Evolutionary conservation across 1,140 invertebrate species (phyloP).

Genomic region (Caenorhabditis elegans): DNA sequence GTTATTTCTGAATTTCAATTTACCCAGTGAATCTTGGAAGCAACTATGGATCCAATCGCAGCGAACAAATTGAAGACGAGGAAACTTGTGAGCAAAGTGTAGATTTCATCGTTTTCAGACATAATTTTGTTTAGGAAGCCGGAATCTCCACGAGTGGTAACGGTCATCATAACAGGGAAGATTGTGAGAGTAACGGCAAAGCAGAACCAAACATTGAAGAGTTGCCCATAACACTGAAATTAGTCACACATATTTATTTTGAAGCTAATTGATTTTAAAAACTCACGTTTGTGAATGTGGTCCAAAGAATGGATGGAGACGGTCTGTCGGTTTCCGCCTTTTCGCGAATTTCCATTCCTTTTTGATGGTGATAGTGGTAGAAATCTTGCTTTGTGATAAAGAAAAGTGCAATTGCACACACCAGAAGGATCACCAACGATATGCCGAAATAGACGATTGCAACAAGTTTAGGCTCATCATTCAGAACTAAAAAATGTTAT

Average conservation of each 20-base stretch:
- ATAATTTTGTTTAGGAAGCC: not conserved
- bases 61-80: constrained; percentile 45
- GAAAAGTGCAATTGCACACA: constrained; percentile 25
- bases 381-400: constrained; percentile 30
- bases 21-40: constrained; percentile 40
- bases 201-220: constrained; percentile 44
- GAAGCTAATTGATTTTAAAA: not conserved
- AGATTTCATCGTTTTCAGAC: constrained; percentile 35
- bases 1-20: not conserved
- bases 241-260: not conserved
- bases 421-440: constrained; percentile 34
- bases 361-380: constrained; percentile 35
- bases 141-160: not conserved
- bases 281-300: constrained; percentile 9
- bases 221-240: constrained; percentile 41
- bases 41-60: constrained; percentile 31
- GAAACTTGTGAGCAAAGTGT: constrained; percentile 40
- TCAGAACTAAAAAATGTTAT: constrained; percentile 33
- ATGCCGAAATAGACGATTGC: constrained; percentile 43
- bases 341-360: constrained; percentile 12
- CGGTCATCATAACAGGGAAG: constrained; percentile 44
- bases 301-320: not conserved
- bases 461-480: not conserved
- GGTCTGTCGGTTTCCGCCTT: constrained; percentile 12
- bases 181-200: constrained; percentile 42